Base-by-base conservation (phyloP, 2,797 vertebrate genomes). In the Apogon hyalosoma region DNA sequence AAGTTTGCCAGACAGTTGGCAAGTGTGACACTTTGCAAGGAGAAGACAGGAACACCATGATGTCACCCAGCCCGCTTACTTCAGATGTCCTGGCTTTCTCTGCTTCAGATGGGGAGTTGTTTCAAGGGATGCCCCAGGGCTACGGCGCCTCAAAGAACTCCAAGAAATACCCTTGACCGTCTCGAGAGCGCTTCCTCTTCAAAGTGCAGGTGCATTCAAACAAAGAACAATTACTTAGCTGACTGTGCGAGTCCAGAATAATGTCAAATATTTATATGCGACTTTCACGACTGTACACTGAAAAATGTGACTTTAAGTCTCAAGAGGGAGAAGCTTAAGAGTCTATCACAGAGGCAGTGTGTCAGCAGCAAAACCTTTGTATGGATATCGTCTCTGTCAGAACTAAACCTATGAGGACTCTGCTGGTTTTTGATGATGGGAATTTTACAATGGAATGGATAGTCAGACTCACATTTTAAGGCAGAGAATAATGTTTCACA, bases 121-220 rank as follows among this genome's bases (percentile, higher is more conserved):
- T 91, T 69, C 75, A 79, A 82, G 83, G 83, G 87, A 87, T 14
- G 85, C 85, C 90, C 77, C 51, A 45, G 70, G 90, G 90, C 86
- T 63, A 62, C 11, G 61, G 50, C 16, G 36, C 75, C 87, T 83
- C 87, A 90, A 86, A 88, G 80, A 86, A 82, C 69, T 77, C 80
- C 47, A 52, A 75, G 59, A 84, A 74, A 77, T 78, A 77, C 75
- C 87, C 86, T 83, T 83, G 79, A 80, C 85, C 75, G 21, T 70
- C 78, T 90, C 65, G 47, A 70, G 78, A 78, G 77, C 69, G 58
- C 69, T 63, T 67, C 53, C 46, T 74, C 79, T 85, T 87, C 82
- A 90, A 83, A 92, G 79, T 69, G 62, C 49, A 79, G 21, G 66
- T 69, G 64, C 56, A 80, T 72, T 82, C 65, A 77, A 83, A 84